Evolutionary conservation across 2,888 invertebrate genomes (phyloP), one percentile per base, ranked within the genome.

Genomic region (Machimus rusticus): DNA sequence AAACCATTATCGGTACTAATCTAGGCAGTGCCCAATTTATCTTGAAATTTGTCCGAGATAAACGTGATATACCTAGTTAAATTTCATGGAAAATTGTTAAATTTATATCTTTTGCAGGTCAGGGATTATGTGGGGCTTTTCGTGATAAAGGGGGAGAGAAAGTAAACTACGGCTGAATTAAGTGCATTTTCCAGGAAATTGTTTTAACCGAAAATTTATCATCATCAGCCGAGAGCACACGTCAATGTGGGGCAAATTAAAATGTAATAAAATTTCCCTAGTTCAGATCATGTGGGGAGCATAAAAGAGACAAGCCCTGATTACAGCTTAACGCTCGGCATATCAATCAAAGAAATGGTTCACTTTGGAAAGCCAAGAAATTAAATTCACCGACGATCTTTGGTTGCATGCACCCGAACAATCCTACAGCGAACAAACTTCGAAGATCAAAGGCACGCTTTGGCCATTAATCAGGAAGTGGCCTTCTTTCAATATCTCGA

Each of bases 381-480:
- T 79, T 46, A 46, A 46, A 46, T 79, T 79, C 46, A 23, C 43
- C 79, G 16, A 16, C 39, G 16, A 46, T 43, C 23, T 43, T 46
- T 9, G 2, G 12, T 2, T 79, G n/a, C 79, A 79, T 79, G 79
- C 39, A 28, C 12, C 19, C 79, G 28, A 43, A 12, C 79, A 23
- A 78, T 78, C 46, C 78, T 8, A 23, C 16, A 14, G 14, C 28
- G 1, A 79, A 28, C 79, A 28, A 46, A 79, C 79, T 19, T 1
- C 43, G 79, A 79, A 39, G 79, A 79, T 79, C 39, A 79, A 79
- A 79, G 79, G 79, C 79, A 79, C 79, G 43, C 79, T 79, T 28
- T 46, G 43, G 28, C 46, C 79, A 79, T 79, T 79, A 79, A 79
- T 79, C 79, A 79, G 79, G 46, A 79, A 79, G 79, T 79, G 79